A percentile compares a stretch with the other conserved stretches of the same genome.
Evolutionary conservation across 2,797 vertebrate genomes (phyloP).

Genomic region (Ptychobarbus kaznakovi): DNA sequence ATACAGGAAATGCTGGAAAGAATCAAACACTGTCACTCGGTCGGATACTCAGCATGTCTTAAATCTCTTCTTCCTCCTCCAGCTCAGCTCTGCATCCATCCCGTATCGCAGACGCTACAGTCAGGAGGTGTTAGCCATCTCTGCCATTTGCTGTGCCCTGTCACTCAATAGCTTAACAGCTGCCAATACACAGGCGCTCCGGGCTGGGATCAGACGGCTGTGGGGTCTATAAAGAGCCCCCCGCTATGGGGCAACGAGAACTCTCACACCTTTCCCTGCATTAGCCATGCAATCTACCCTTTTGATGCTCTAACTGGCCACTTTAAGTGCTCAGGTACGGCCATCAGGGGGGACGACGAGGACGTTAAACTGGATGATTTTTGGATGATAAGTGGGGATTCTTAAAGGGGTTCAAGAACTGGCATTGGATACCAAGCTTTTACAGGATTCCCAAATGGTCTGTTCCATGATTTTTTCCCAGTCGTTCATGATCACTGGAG

Average conservation of each 20-base stretch:
- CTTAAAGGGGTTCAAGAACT: not conserved
- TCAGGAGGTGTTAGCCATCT: constrained; percentile 71
- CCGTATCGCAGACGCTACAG: constrained; percentile 50
- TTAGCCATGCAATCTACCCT: constrained; percentile 80
- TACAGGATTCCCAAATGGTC: not conserved
- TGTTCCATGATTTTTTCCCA: not conserved
- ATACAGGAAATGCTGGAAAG: not conserved
- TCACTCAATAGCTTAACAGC: constrained; percentile 78
- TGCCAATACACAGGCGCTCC: constrained; percentile 84
- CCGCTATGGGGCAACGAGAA: constrained; percentile 80
- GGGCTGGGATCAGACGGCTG: constrained; percentile 80
- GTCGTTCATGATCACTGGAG: not conserved
- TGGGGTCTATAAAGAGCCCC: constrained; percentile 79
- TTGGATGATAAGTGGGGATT: not conserved
- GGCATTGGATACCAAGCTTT: not conserved
- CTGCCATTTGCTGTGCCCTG: constrained; percentile 79
- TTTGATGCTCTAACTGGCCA: constrained; percentile 84
- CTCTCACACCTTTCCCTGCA: constrained; percentile 84
- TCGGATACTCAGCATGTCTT: not conserved
- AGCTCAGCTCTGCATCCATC: constrained; percentile 42
- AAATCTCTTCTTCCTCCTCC: not conserved
- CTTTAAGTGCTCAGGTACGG: constrained; percentile 70
- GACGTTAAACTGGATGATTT: not conserved
- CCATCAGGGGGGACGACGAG: not conserved
- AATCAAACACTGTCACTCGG: not conserved